Conservation (phyloP, 2,113 vertebrate genomes). For the Pseudopipra pipra region DNA sequence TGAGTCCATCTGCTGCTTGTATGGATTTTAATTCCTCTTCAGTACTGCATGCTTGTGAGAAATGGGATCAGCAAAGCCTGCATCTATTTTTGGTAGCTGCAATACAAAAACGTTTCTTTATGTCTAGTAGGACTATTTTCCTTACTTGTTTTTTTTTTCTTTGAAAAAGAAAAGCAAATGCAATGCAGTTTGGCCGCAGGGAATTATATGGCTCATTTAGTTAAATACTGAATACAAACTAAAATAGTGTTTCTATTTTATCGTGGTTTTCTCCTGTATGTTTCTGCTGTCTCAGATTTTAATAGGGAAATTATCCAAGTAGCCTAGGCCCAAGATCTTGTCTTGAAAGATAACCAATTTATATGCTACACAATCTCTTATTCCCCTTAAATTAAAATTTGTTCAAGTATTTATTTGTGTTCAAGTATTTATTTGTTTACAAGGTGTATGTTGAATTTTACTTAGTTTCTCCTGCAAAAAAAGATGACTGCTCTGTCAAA, state of each 20-base stretch:
- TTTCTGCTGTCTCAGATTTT: not conserved
- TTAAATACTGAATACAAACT: not conserved
- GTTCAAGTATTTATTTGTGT: not conserved
- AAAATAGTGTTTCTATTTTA: not conserved
- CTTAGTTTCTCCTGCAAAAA: not conserved
- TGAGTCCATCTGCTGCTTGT: not conserved
- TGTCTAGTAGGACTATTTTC: not conserved
- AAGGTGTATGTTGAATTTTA: not conserved
- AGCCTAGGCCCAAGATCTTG: not conserved
- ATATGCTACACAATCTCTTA: not conserved
- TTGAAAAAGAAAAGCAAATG: not conserved
- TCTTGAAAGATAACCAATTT: not conserved
- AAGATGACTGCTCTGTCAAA: not conserved
- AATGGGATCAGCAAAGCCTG: not conserved
- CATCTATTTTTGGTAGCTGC: conserved; percentile 10
- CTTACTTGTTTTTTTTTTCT: not conserved
- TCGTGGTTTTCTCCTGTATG: not conserved
- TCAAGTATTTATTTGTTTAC: not conserved
- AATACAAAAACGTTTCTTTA: not conserved
- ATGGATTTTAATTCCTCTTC: not conserved
- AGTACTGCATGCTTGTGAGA: not conserved
- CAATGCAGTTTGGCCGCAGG: not conserved
- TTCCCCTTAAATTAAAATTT: not conserved
- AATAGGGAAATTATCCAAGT: not conserved
- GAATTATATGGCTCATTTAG: conserved; percentile 9